Conservation (phyloP, 1,140 invertebrate genomes). For the Atta cephalotes region DNA sequence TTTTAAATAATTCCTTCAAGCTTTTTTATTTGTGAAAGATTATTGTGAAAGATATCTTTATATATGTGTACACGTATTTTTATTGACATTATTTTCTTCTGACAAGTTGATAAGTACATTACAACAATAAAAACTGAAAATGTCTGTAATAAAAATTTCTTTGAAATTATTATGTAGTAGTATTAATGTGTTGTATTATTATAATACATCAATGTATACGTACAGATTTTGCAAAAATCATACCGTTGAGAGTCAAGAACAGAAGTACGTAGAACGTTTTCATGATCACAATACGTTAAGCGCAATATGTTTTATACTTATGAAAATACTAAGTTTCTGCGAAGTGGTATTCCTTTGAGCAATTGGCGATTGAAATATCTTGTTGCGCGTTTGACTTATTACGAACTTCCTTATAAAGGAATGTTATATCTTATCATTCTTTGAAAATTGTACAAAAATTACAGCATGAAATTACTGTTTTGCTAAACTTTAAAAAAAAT, state of each 20-base stretch:
- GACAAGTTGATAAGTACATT: too few relatives aligned
- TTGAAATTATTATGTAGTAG: background rate
- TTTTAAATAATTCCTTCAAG: too few relatives aligned
- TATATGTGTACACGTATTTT: too few relatives aligned
- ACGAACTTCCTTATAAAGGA: background rate
- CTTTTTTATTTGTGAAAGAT: too few relatives aligned
- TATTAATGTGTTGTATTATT: too few relatives aligned
- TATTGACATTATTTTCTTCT: too few relatives aligned
- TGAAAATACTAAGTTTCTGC: background rate
- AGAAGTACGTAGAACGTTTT: background rate
- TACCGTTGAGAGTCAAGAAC: background rate
- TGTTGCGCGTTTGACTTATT: background rate
- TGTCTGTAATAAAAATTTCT: background rate
- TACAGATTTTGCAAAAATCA: background rate
- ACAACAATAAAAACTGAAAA: too few relatives aligned
- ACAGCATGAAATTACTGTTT: background rate
- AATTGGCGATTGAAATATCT: background rate
- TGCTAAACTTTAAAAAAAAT: background rate
- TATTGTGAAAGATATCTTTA: too few relatives aligned
- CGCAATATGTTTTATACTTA: background rate
- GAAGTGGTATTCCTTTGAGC: background rate
- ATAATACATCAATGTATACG: background rate
- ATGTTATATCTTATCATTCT: constrained; percentile 3
- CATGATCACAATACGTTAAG: background rate
- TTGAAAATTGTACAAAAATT: background rate